Evolutionary conservation across 2,113 vertebrate genomes (phyloP).

Genomic region (Melospiza melodia): DNA sequence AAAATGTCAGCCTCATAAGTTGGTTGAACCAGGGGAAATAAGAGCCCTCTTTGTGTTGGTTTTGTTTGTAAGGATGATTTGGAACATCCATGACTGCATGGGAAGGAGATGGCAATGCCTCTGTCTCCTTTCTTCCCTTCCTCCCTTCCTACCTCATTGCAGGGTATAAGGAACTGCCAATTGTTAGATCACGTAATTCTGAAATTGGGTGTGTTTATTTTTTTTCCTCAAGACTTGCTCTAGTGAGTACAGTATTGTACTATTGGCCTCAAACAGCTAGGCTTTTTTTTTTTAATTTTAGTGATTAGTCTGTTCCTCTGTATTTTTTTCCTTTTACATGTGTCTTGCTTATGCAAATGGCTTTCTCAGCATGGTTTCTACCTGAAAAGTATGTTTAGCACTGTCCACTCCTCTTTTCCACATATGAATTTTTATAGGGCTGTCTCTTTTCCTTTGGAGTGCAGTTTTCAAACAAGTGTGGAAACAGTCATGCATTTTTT

Average conservation of each 20-base stretch:
- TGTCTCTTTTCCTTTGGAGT: not conserved
- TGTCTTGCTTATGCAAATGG: not conserved
- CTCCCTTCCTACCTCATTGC: not conserved
- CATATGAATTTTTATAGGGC: not conserved
- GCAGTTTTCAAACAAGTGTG: not conserved
- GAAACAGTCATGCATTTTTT: not conserved
- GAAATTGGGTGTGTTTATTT: not conserved
- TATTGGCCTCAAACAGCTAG: not conserved
- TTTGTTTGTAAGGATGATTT: not conserved
- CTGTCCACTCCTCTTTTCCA: not conserved
- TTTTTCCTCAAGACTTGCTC: not conserved
- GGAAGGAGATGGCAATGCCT: not conserved
- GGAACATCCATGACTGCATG: not conserved
- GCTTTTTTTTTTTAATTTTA: not conserved
- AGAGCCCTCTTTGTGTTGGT: not conserved
- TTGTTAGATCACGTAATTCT: not conserved
- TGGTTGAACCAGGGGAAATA: not conserved
- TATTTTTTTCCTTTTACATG: not conserved
- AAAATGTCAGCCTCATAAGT: not conserved
- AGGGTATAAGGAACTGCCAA: not conserved
- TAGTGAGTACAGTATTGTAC: not conserved
- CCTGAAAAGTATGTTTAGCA: not conserved
- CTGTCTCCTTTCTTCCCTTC: not conserved
- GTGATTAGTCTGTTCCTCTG: not conserved
- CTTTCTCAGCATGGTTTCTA: not conserved